These are phyloP conservation scores for Oscheius sp. DNA, from an alignment of 2,888 invertebrate genomes.

Conservation along the genomic window DNA sequence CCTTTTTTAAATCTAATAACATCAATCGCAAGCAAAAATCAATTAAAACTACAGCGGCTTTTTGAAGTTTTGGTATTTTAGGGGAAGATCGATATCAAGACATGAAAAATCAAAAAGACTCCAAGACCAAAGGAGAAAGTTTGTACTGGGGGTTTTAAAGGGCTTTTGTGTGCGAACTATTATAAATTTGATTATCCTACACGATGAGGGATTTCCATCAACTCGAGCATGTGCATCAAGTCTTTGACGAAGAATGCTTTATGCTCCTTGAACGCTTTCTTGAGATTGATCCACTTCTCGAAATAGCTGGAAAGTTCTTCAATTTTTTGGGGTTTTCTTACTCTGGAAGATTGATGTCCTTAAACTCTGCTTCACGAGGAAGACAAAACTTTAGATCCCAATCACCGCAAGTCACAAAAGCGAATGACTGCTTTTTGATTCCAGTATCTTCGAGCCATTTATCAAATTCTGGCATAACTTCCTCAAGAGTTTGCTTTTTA, in stretches of 20 bases:
- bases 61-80: no score
- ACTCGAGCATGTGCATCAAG: constrained; percentile 60
- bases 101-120: no score
- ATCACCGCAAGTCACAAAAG: constrained; percentile 77
- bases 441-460: constrained; percentile 39
- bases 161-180: no score
- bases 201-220: constrained; percentile 30
- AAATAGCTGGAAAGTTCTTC: constrained; percentile 69
- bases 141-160: no score
- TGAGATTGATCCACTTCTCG: constrained; percentile 76
- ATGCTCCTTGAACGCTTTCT: constrained; percentile 71
- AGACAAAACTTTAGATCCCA: constrained; percentile 72
- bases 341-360: constrained; percentile 39
- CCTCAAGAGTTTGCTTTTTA: constrained; percentile 72
- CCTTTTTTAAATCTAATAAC: no score
- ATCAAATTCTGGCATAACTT: constrained; percentile 70
- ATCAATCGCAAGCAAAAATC: no score
- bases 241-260: constrained; percentile 72
- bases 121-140: no score
- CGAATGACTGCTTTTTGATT: constrained; percentile 52
- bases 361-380: constrained; percentile 33
- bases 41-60: no score
- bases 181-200: no score
- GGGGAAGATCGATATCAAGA: no score
- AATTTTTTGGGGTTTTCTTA: not conserved